Base-by-base conservation (phyloP, 2,888 invertebrate genomes). In the Hirtodrosophila histrioides region DNA sequence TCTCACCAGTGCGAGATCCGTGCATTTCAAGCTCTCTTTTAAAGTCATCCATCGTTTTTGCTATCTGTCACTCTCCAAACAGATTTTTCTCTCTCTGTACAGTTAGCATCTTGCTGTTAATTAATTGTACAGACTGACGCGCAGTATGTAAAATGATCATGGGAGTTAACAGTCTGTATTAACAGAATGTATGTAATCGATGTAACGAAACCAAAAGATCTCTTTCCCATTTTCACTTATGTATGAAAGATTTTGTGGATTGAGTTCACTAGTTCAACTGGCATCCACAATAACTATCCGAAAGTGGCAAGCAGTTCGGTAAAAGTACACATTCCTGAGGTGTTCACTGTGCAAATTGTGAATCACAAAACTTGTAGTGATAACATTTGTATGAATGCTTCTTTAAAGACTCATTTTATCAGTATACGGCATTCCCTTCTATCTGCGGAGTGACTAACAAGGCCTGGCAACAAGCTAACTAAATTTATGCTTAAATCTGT, bases 41-140 rank as follows among this genome's bases (percentile, higher is more conserved):
- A 46, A 54, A 54, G 11, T 24, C 11, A 6, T 48, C 39, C 11
- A 6, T 48, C 39, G 12, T 40, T 46, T 23, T 41, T 50, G 11
- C 36, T 31, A 17, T 17, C 3, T 35, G 23, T 33, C 40, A 39
- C 55, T 23, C 55, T 53, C 49, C 24, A 10, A 44, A 36, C 37
- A 51, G 41, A 66, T 51, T 49, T 74, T 35, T 54, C n/a, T 27
- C 6, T 27, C 27, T 0, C 49, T 66, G 44, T 55, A 66, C 61
- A 67, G 55, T 65, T 67, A 69, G 50, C 58, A 65, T 41, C 40
- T 36, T 50, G n/a, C 61, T 84, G 72, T 72, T 72, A 75, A 83
- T 80, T 72, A 73, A 67, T 44, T 75, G 56, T 45, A 27, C 31
- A 51, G 45, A 56, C 24, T 36, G 45, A 48, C 41, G 31, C 41